A percentile compares a stretch with the other conserved stretches of the same genome.
Conservation (phyloP, 35 echinoderm and acorn worm species). For the Apostichopus californicus region DNA sequence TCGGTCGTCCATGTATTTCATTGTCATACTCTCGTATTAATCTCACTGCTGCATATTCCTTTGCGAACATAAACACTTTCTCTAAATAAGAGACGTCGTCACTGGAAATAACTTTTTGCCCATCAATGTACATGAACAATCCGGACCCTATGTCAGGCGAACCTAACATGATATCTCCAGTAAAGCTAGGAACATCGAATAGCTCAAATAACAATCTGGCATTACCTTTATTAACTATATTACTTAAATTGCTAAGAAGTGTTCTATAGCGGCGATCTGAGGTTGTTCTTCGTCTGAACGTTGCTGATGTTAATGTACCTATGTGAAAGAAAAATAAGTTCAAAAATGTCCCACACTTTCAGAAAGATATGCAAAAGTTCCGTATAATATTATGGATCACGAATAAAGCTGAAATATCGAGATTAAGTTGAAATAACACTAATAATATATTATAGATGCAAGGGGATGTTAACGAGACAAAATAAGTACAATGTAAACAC, state of each 20-base stretch:
- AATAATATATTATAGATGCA: no score
- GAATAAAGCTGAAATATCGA: no score
- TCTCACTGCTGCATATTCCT: background rate
- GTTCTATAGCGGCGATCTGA: background rate
- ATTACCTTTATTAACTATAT: background rate
- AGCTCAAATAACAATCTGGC: background rate
- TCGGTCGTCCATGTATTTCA: background rate
- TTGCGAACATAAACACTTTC: background rate
- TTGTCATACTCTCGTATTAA: background rate
- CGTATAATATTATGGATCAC: no score
- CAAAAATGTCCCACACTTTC: no score
- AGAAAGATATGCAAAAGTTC: no score
- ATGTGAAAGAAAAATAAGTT: no score
- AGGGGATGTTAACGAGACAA: no score
- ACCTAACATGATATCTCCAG: background rate
- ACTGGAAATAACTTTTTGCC: background rate
- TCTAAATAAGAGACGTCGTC: constrained; percentile 1
- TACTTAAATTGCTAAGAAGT: background rate
- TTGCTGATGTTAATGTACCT: background rate
- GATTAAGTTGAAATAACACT: no score
- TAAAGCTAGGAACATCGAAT: background rate
- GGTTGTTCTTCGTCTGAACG: background rate
- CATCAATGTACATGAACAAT: background rate
- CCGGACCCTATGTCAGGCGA: background rate
- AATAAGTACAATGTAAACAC: no score